These are phyloP conservation scores for Phyllotreta striolata DNA, from an alignment of 2,888 invertebrate genomes.

Conservation along the genomic window DNA sequence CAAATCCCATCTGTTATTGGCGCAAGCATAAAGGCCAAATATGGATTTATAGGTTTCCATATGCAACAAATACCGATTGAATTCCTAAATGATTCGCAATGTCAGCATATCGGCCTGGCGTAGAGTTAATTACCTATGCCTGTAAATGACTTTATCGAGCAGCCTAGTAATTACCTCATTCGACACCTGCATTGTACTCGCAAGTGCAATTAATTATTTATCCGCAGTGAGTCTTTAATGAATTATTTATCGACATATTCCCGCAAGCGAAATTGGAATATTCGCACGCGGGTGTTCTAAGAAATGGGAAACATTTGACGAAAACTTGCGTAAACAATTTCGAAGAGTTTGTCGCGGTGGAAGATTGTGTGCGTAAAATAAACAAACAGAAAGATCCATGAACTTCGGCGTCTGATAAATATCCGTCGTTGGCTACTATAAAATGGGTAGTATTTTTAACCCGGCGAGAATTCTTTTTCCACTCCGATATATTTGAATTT, in stretches of 20 bases:
- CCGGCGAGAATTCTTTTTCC: no score
- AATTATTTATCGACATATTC: no score
- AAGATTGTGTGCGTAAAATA: conserved; percentile 20
- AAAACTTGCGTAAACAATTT: no score
- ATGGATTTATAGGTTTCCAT: not conserved
- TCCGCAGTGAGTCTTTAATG: no score
- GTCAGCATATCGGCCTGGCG: conserved; percentile 4
- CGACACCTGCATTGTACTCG: no score
- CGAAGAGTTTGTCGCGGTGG: no score
- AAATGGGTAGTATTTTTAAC: conserved; percentile 12
- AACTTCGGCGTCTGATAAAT: conserved; percentile 20
- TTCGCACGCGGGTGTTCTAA: no score
- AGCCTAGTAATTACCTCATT: not conserved
- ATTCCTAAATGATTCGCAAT: conserved; percentile 10
- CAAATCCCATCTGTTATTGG: not conserved
- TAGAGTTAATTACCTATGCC: not conserved
- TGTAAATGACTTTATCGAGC: not conserved
- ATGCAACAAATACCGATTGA: conserved; percentile 1
- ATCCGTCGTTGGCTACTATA: conserved; percentile 1
- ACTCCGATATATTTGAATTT: no score
- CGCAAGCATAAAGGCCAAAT: conserved; percentile 10
- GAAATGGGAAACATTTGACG: no score
- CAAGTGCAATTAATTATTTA: no score
- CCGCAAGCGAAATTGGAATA: no score
- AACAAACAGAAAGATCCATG: conserved; percentile 30